These are phyloP conservation scores for Trichechus manatus DNA, from an alignment of 2,113 vertebrate genomes.

Conservation along the genomic window DNA sequence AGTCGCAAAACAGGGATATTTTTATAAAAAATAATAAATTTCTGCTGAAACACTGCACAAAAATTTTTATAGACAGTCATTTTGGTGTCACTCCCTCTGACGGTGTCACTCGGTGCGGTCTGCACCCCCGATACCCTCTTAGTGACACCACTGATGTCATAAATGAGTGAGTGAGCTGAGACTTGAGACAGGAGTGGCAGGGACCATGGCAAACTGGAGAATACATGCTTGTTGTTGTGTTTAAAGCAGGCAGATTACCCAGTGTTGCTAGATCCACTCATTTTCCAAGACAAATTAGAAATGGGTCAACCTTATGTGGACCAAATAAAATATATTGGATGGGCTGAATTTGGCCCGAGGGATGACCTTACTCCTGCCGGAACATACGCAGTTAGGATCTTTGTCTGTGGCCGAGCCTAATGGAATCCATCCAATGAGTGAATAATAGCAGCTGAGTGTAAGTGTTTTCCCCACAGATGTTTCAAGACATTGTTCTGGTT, in stretches of 20 bases:
- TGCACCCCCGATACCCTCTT: too few relatives aligned
- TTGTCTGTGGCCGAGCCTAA: background rate
- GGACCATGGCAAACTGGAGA: background rate
- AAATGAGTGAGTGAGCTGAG: background rate
- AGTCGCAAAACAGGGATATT: too few relatives aligned
- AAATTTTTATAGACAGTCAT: too few relatives aligned
- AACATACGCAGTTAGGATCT: background rate
- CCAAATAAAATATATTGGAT: background rate
- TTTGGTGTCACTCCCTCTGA: too few relatives aligned
- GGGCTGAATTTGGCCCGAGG: conserved; percentile 29
- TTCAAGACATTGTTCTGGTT: background rate
- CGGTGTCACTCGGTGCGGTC: too few relatives aligned
- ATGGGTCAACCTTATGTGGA: background rate
- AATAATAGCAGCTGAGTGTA: background rate
- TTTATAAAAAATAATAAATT: too few relatives aligned
- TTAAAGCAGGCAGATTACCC: background rate
- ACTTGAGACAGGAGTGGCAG: background rate
- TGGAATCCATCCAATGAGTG: background rate
- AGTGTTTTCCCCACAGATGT: background rate
- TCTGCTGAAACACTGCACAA: too few relatives aligned
- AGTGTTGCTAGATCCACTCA: background rate
- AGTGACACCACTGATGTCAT: background rate
- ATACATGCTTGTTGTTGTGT: background rate
- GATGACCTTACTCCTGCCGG: background rate
- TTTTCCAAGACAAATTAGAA: conserved; percentile 13